These are phyloP conservation scores for Acanthurus tractus DNA, from an alignment of 2,797 vertebrate species.

Conservation along the genomic window DNA sequence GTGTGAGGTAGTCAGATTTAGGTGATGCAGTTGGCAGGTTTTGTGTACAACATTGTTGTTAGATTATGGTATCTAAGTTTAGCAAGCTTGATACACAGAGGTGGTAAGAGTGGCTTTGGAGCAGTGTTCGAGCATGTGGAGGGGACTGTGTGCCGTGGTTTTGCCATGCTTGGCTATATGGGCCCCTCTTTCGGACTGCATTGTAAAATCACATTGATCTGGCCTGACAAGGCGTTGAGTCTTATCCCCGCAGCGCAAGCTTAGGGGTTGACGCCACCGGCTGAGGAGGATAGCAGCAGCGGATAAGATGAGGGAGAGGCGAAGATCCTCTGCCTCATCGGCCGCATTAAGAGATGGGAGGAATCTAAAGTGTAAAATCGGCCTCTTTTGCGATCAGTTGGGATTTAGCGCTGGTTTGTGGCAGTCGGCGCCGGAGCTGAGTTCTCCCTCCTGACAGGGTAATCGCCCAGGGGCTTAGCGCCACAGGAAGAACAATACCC, in stretches of 20 bases:
- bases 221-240: constrained; percentile 89
- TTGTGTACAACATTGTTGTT: constrained; percentile 77
- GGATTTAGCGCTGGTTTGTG: constrained; percentile 88
- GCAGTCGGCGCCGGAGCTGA: constrained; percentile 83
- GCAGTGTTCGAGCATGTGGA: constrained; percentile 46
- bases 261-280: constrained; percentile 82
- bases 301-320: constrained; percentile 85
- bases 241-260: constrained; percentile 84
- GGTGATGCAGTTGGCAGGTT: constrained; percentile 77
- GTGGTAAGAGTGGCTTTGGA: constrained; percentile 61
- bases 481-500: constrained; percentile 86
- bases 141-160: constrained; percentile 57
- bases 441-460: constrained; percentile 87
- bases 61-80: constrained; percentile 73
- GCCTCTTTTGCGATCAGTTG: constrained; percentile 86
- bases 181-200: constrained; percentile 78
- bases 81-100: constrained; percentile 57
- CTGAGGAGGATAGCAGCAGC: constrained; percentile 81
- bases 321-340: constrained; percentile 83
- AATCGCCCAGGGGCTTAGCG: constrained; percentile 86
- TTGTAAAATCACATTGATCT: constrained; percentile 88
- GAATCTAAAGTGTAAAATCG: constrained; percentile 87
- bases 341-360: constrained; percentile 85
- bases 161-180: constrained; percentile 60
- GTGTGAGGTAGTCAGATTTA: constrained; percentile 80